Base-by-base conservation (phyloP, 2,113 vertebrate genomes). In the Oryzias woworae region DNA sequence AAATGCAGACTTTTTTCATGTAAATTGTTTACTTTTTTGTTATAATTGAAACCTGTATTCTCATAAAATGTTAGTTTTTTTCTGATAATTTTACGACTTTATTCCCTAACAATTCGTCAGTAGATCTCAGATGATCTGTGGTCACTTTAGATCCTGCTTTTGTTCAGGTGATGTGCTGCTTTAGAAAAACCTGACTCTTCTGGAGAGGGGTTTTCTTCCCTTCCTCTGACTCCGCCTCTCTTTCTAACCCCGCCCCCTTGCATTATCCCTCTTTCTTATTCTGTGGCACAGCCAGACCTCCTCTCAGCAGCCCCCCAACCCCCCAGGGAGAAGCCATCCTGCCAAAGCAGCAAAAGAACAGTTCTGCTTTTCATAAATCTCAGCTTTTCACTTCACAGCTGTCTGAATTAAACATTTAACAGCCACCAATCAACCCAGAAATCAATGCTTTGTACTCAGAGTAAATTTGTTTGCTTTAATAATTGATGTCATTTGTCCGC, bases 191-290 rank as follows among this genome's bases (percentile, higher is more conserved):
- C 36, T 36, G 36, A 36, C 36, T 36, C 12, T 36, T 12, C 36
- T 36, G 36, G 36, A 36, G 36, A 20, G 36, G 31, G 36, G 36
- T 36, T 10, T 36, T 36, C 36, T 2, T 10, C 36, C 31, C 31
- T 7, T 36, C 59, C 58, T 58, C 68, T 73, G 47, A 60, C 72
- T 69, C 69, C 75, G 48, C 44, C 47, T 18, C 48, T 63, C 71
- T 71, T 49, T 66, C 42, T 47, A 55, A 7, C 69, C 64, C 20
- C 71, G 73, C 56, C 53, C 50, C 57, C 71, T 6, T 6, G 26
- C 58, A n/a, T 48, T 83, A 71, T 81, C 82, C 82, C 77, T 75
- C 68, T 85, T 80, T 83, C 73, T 75, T 74, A 77, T 78, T 82
- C 80, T 85, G 80, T 73, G 58, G 62, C 44, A 47, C n/a, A 73